These are phyloP conservation scores for Napeogenes sylphis DNA, from an alignment of 2,888 invertebrate genomes.

Conservation along the genomic window DNA sequence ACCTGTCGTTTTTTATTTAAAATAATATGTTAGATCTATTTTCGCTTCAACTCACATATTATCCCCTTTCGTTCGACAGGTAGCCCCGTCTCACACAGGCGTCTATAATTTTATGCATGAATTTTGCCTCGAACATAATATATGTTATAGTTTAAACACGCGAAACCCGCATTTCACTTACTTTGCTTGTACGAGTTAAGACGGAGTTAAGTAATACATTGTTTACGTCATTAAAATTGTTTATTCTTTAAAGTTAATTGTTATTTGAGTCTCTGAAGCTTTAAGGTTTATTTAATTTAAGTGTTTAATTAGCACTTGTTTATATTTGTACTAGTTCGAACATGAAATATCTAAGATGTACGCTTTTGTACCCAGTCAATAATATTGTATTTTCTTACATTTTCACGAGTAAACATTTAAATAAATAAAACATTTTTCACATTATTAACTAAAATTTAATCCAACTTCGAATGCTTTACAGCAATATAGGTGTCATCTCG, in stretches of 20 bases:
- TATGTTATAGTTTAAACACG: conserved; percentile 35
- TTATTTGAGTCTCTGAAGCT: conserved; percentile 6
- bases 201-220: conserved; percentile 31
- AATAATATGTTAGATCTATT: too few relatives aligned
- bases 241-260: conserved; percentile 8
- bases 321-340: not conserved
- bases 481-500: too few relatives aligned
- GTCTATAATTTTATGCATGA: conserved; percentile 73
- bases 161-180: conserved; percentile 28
- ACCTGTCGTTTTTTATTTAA: too few relatives aligned
- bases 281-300: not conserved
- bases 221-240: conserved; percentile 12
- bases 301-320: conserved; percentile 1
- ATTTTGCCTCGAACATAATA: conserved; percentile 65
- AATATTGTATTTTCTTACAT: too few relatives aligned
- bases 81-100: conserved; percentile 55
- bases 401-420: too few relatives aligned
- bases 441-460: too few relatives aligned
- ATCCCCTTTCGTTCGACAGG: conserved; percentile 45
- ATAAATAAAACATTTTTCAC: too few relatives aligned
- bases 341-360: too few relatives aligned
- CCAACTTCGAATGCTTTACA: too few relatives aligned
- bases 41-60: conserved; percentile 20
- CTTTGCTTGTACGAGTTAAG: conserved; percentile 26
- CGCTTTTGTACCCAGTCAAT: too few relatives aligned